Percentiles rank a stretch among this genome's conserved stretches.
phyloP scores from a whole-genome alignment of 1,140 invertebrate species.

The Musca vetustissima region DNA sequence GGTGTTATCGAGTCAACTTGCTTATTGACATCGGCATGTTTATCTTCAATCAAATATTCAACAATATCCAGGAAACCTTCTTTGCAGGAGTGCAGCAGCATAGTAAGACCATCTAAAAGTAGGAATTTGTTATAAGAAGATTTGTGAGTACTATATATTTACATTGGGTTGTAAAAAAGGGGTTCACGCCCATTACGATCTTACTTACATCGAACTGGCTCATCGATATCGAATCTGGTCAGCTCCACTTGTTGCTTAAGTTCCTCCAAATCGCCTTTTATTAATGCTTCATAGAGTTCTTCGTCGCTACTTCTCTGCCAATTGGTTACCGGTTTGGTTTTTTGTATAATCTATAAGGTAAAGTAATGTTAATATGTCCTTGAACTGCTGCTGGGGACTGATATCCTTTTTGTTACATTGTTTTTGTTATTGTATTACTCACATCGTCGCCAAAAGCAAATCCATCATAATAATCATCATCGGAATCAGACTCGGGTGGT shows the following conservation, averaged over 20 bases:
- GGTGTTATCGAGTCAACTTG: conserved; percentile 43
- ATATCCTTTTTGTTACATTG: conserved; percentile 4
- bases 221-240: conserved; percentile 31
- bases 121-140: neutral
- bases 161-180: too few species aligned
- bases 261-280: conserved; percentile 27
- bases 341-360: conserved; percentile 7
- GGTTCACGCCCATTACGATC: too few species aligned
- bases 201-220: conserved; percentile 21
- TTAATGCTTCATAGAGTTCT: conserved; percentile 32
- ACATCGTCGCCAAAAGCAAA: conserved; percentile 42
- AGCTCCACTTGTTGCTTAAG: conserved; percentile 36
- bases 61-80: conserved; percentile 40
- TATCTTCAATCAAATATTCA: conserved; percentile 35
- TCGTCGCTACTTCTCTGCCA: conserved; percentile 23
- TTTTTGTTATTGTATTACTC: conserved; percentile 25
- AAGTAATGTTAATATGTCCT: neutral
- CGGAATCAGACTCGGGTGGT: conserved; percentile 41
- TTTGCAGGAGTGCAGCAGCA: conserved; percentile 39
- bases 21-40: conserved; percentile 39
- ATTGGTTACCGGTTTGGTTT: neutral
- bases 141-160: neutral
- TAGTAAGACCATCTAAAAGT: conserved; percentile 29
- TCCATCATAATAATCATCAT: conserved; percentile 50
- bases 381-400: neutral